A percentile compares a stretch with the other conserved stretches of the same genome.
Conservation (phyloP, 2,888 invertebrate species). For the Thera obeliscata region DNA sequence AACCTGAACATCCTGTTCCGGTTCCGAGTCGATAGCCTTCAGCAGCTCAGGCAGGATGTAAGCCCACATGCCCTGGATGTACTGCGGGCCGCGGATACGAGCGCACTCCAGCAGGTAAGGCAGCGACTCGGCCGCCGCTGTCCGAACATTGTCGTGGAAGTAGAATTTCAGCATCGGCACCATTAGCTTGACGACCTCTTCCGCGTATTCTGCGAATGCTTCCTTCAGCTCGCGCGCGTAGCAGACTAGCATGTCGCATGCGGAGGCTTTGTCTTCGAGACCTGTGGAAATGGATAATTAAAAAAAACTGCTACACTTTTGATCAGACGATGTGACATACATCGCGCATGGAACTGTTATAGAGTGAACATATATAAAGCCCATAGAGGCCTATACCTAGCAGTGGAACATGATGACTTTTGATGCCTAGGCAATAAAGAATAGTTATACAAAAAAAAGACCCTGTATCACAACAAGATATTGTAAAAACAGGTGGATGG, state of each 20-base stretch:
- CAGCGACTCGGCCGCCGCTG: slow-evolving; percentile 95
- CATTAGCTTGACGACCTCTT: slow-evolving; percentile 91
- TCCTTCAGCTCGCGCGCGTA: slow-evolving; percentile 97
- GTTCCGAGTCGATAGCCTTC: slow-evolving; percentile 95
- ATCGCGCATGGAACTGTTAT: too few relatives aligned
- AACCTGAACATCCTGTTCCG: slow-evolving; percentile 93
- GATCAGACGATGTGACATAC: too few relatives aligned
- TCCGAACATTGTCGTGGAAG: slow-evolving; percentile 96
- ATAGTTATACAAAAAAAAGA: too few relatives aligned
- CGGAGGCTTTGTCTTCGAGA: slow-evolving; percentile 97
- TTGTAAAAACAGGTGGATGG: too few relatives aligned
- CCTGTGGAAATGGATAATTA: slow-evolving; percentile 68
- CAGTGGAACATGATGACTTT: too few relatives aligned
- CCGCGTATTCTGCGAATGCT: slow-evolving; percentile 85
- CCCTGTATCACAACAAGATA: too few relatives aligned
- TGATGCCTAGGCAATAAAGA: too few relatives aligned
- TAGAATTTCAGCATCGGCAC: slow-evolving; percentile 96
- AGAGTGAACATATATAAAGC: too few relatives aligned
- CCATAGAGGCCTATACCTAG: too few relatives aligned
- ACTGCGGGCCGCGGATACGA: slow-evolving; percentile 90
- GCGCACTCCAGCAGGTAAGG: slow-evolving; percentile 95
- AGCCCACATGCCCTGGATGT: slow-evolving; percentile 91
- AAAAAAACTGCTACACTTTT: too few relatives aligned
- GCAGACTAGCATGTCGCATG: slow-evolving; percentile 98
- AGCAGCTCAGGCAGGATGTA: slow-evolving; percentile 94